These are phyloP conservation scores for Anthonomus grandis DNA, from an alignment of 1,140 invertebrate species.

Conservation along the genomic window DNA sequence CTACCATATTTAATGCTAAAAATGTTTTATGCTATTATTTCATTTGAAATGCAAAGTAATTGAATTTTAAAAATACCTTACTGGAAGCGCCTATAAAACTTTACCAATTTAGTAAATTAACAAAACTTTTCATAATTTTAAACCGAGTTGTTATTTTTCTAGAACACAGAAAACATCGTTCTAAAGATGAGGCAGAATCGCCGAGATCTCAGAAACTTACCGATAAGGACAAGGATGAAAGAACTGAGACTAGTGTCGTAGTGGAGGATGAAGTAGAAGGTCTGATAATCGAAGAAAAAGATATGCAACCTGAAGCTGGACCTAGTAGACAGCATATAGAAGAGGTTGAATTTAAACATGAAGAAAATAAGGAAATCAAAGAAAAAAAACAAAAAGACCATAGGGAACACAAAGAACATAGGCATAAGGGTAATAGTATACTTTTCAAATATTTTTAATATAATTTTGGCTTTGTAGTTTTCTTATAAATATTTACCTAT, in stretches of 20 bases:
- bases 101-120: too few relatives aligned
- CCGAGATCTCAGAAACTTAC: constrained; percentile 10
- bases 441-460: too few relatives aligned
- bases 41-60: too few relatives aligned
- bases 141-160: too few relatives aligned
- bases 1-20: too few relatives aligned
- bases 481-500: background rate
- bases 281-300: constrained; percentile 1
- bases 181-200: constrained; percentile 12
- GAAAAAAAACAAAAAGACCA: background rate
- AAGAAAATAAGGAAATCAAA: background rate
- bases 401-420: background rate
- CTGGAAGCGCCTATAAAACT: too few relatives aligned
- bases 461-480: too few relatives aligned
- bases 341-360: background rate
- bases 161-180: constrained; percentile 10
- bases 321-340: constrained; percentile 9
- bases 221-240: constrained; percentile 13
- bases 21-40: too few relatives aligned
- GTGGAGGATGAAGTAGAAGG: constrained; percentile 2
- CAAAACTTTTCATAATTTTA: too few relatives aligned
- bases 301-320: background rate
- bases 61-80: too few relatives aligned
- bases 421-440: background rate
- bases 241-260: background rate